Conservation (phyloP, 2,113 vertebrate species). For the Mellivora capensis region DNA sequence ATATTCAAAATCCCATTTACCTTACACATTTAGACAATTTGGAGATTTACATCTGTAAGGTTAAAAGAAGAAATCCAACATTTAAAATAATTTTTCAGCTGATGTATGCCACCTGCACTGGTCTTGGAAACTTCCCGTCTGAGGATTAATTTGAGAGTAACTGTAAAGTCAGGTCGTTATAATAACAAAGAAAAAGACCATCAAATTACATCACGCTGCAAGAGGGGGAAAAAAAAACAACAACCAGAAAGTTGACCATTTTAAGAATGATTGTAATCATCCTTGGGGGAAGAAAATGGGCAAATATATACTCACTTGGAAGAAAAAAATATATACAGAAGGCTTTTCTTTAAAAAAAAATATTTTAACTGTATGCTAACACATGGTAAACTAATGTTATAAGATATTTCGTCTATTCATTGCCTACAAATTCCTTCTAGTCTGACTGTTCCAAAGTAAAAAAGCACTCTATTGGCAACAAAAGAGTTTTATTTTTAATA, state of each 20-base stretch:
- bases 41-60: conserved; percentile 56
- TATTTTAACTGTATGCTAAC: conserved; percentile 4
- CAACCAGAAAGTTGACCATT: conserved; percentile 50
- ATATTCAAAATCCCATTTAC: conserved; percentile 1
- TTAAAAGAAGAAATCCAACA: conserved; percentile 49
- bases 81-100: conserved; percentile 19
- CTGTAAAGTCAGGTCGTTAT: conserved; percentile 51
- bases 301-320: conserved; percentile 33
- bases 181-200: conserved; percentile 54
- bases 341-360: background rate
- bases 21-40: conserved; percentile 40
- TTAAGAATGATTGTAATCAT: conserved; percentile 56
- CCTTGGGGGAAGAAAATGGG: background rate
- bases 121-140: conserved; percentile 33
- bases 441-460: conserved; percentile 40
- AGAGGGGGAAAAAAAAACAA: background rate
- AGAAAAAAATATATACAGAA: background rate
- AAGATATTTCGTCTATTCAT: background rate
- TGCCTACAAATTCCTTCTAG: conserved; percentile 29
- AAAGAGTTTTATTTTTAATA: conserved; percentile 53
- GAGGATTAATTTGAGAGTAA: conserved; percentile 35
- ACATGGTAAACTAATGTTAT: conserved; percentile 12
- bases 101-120: background rate
- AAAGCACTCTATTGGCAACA: conserved; percentile 11
- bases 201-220: conserved; percentile 56